Evolutionary conservation across 2,113 vertebrate species (phyloP).

Genomic region (human (Homo sapiens)): GRCh38 chr1:87598501-87599000

Average conservation of each 20-base stretch:
- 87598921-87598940: conserved; percentile 51
- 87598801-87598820: conserved; percentile 68
- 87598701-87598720: conserved; percentile 1
- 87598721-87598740: conserved; percentile 37
- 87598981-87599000: not conserved
- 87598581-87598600: not conserved
- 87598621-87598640: not conserved
- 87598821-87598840: conserved; percentile 77
- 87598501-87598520: not conserved
- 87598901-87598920: conserved; percentile 78
- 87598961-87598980: not conserved
- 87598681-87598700: not conserved
- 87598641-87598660: not conserved
- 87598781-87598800: conserved; percentile 74
- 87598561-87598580: not conserved
- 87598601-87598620: not conserved
- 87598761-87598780: conserved; percentile 38
- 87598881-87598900: conserved; percentile 74
- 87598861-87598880: conserved; percentile 77
- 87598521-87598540: not conserved
- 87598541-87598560: not conserved
- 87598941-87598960: conserved; percentile 68
- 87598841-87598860: conserved; percentile 73
- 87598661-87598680: not conserved
- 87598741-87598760: conserved; percentile 15